A percentile compares a stretch with the other conserved stretches of the same genome.
Evolutionary conservation across 2,797 vertebrate genomes (phyloP).

Genomic region (Momotus momota): DNA sequence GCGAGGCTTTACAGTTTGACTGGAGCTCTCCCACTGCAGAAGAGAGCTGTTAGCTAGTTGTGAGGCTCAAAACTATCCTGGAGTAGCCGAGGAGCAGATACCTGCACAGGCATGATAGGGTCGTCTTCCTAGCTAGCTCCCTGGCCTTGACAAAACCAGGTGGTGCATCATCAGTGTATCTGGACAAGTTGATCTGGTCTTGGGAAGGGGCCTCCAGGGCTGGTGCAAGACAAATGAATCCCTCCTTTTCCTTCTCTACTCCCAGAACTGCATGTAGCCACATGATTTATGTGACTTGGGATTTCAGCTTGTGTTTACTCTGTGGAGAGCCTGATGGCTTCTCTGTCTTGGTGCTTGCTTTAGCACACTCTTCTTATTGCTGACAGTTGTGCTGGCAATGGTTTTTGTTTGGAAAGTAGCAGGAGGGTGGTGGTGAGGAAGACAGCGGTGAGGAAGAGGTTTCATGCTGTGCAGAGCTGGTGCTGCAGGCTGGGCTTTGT

Average conservation of each 20-base stretch:
- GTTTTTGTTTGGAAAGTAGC: not conserved
- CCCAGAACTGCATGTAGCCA: not conserved
- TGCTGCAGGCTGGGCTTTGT: not conserved
- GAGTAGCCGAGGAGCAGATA: not conserved
- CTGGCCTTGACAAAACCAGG: not conserved
- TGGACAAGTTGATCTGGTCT: not conserved
- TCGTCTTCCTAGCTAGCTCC: not conserved
- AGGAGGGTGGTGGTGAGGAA: not conserved
- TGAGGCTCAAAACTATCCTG: not conserved
- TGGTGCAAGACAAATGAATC: conserved; percentile 1
- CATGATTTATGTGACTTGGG: conserved; percentile 14
- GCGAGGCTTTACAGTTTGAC: not conserved
- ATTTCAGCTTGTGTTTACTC: conserved; percentile 29
- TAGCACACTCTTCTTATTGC: conserved; percentile 10
- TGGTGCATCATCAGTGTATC: not conserved
- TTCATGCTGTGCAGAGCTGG: not conserved
- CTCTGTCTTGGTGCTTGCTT: conserved; percentile 10
- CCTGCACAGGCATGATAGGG: not conserved
- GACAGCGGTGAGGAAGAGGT: not conserved
- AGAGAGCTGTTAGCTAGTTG: not conserved
- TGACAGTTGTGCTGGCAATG: not conserved
- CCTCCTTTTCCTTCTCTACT: not conserved
- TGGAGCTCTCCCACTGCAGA: not conserved
- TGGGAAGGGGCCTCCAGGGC: not conserved
- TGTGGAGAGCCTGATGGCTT: not conserved